Evolutionary conservation across 2,797 vertebrate species (phyloP).

Genomic region (Craterocephalus amniculus): DNA sequence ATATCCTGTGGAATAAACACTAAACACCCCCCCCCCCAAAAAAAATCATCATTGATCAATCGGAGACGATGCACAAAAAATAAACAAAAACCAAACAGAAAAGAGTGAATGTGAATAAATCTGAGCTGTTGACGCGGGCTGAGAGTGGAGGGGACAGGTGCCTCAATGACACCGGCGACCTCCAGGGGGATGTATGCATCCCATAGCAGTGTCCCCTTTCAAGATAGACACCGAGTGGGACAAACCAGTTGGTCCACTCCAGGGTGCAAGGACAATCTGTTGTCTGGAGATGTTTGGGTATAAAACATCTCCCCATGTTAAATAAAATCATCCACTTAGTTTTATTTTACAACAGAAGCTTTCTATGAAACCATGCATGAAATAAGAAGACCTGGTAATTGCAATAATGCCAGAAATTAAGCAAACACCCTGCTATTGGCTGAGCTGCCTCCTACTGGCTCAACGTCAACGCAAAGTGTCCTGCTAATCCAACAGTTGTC

Average conservation of each 20-base stretch:
- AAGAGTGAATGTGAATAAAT: constrained; percentile 77
- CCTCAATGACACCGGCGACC: constrained; percentile 70
- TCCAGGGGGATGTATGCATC: constrained; percentile 76
- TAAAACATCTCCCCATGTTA: background rate
- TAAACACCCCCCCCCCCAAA: background rate
- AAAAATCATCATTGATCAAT: background rate
- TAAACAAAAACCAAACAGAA: constrained; percentile 41
- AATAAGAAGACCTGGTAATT: constrained; percentile 5
- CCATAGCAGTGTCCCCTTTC: constrained; percentile 78
- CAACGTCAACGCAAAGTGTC: constrained; percentile 66
- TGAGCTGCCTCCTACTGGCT: constrained; percentile 62
- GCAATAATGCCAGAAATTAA: constrained; percentile 39
- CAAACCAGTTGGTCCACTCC: constrained; percentile 70
- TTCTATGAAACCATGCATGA: background rate
- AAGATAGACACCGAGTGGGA: constrained; percentile 63
- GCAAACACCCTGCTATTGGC: constrained; percentile 42
- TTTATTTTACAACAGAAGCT: background rate
- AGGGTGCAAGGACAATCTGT: constrained; percentile 37
- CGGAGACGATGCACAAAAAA: background rate
- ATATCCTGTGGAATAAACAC: background rate
- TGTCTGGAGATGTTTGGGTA: constrained; percentile 2
- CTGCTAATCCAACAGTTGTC: constrained; percentile 80
- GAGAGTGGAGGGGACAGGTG: constrained; percentile 80
- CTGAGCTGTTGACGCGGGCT: constrained; percentile 63
- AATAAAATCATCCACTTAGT: background rate